Conservation (phyloP, 2,797 vertebrate genomes). For the Rhinella marina region DNA sequence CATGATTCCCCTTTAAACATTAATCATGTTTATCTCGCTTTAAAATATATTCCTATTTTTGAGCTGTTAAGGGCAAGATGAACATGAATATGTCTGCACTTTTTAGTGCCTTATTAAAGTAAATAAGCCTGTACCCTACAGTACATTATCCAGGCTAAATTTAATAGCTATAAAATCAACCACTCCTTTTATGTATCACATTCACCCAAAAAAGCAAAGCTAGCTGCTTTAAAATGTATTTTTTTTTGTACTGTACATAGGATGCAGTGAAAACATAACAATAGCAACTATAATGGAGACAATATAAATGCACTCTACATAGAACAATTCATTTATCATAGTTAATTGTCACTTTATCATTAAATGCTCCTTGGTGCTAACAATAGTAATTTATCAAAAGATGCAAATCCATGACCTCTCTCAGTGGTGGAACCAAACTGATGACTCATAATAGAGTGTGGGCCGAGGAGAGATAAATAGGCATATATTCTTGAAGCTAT, state of each 20-base stretch:
- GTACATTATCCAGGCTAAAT: neutral
- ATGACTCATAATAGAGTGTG: conserved; percentile 44
- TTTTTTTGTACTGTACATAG: too few relatives aligned
- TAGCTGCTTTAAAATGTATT: neutral
- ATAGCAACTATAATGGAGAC: conserved; percentile 19
- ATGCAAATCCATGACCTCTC: conserved; percentile 40
- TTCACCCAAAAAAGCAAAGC: neutral
- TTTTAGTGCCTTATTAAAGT: neutral
- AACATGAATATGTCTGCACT: neutral
- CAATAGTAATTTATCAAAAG: conserved; percentile 44
- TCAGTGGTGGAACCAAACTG: conserved; percentile 34
- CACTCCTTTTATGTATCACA: neutral
- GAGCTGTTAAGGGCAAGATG: neutral
- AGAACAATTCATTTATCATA: conserved; percentile 42
- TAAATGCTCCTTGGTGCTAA: conserved; percentile 1
- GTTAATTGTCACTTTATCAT: conserved; percentile 55
- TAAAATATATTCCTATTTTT: neutral
- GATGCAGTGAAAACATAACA: neutral
- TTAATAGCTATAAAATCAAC: neutral
- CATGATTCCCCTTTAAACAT: too few relatives aligned
- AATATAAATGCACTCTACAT: neutral
- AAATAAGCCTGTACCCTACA: neutral
- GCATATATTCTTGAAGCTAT: neutral
- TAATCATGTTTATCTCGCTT: neutral
- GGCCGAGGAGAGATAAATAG: neutral